phyloP scores from a whole-genome alignment of 2,113 vertebrate genomes.

The Megaleporinus macrocephalus region DNA sequence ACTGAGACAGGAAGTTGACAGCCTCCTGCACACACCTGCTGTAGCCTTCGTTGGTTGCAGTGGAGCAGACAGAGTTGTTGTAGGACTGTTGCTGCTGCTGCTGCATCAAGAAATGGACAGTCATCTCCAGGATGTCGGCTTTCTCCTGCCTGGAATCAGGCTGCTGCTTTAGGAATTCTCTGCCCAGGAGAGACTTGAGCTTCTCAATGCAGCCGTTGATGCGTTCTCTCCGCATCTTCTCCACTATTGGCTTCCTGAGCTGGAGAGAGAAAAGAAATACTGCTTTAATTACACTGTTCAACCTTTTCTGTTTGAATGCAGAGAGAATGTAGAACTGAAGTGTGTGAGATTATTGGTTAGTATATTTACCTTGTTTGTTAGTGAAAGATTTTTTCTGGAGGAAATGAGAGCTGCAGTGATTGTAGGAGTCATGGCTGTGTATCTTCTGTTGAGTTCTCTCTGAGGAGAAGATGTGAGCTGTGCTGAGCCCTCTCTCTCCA shows the following conservation, averaged over 20 bases:
- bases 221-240: conserved; percentile 62
- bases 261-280: conserved; percentile 48
- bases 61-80: conserved; percentile 57
- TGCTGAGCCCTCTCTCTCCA: conserved; percentile 63
- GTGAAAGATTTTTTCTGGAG: conserved; percentile 67
- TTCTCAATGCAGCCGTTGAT: conserved; percentile 67
- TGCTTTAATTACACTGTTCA: background rate
- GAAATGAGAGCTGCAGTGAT: conserved; percentile 62
- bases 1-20: conserved; percentile 49
- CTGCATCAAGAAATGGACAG: conserved; percentile 47
- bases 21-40: conserved; percentile 57
- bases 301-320: background rate
- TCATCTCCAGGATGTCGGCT: conserved; percentile 62
- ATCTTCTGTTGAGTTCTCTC: conserved; percentile 51
- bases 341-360: background rate
- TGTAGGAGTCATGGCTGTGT: conserved; percentile 74
- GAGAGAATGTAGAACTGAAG: background rate
- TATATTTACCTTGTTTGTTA: conserved; percentile 75
- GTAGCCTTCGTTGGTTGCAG: conserved; percentile 47
- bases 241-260: conserved; percentile 78
- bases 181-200: conserved; percentile 60
- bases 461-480: conserved; percentile 67
- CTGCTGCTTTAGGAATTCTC: conserved; percentile 57
- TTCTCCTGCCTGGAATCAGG: conserved; percentile 62
- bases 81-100: conserved; percentile 31